Conservation (phyloP, 2,113 vertebrate genomes). For the Nothobranchius furzeri region DNA sequence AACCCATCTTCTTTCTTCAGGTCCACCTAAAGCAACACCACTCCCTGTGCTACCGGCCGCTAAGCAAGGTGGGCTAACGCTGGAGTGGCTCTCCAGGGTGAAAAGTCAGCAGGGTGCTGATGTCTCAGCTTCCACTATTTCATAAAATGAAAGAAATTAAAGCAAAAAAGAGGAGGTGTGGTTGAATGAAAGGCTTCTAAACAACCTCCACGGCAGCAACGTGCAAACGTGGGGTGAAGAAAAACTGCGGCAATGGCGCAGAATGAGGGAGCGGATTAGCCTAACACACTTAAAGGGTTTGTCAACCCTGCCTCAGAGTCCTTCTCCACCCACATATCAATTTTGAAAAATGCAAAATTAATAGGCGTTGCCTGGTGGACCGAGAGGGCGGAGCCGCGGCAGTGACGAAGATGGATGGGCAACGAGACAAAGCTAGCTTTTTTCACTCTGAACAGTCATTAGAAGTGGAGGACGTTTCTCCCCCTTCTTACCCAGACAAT, state of each 20-base stretch:
- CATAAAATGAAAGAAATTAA: slow-evolving; percentile 45
- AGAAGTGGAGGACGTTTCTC: too few species aligned
- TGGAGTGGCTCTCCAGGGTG: slow-evolving; percentile 36
- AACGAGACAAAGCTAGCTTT: too few species aligned
- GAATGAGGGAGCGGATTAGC: slow-evolving; percentile 56
- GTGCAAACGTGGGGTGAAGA: slow-evolving; percentile 48
- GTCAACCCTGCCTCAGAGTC: too few species aligned
- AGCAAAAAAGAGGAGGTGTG: slow-evolving; percentile 13
- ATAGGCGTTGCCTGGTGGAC: too few species aligned
- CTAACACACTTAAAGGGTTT: slow-evolving; percentile 66
- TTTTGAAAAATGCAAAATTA: too few species aligned
- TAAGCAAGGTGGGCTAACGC: slow-evolving; percentile 23
- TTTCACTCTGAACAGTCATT: too few species aligned
- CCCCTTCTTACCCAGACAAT: too few species aligned
- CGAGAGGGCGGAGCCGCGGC: too few species aligned
- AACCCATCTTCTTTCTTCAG: slow-evolving; percentile 7
- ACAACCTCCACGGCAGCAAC: slow-evolving; percentile 95
- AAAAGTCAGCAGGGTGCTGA: slow-evolving; percentile 48
- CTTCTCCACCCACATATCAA: too few species aligned
- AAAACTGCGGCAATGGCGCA: slow-evolving; percentile 39
- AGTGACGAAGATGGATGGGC: too few species aligned
- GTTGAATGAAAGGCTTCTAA: slow-evolving; percentile 82
- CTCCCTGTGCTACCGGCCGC: slow-evolving; percentile 29
- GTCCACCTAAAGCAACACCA: neutral
- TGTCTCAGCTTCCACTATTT: slow-evolving; percentile 41